phyloP scores from a whole-genome alignment of 2,888 invertebrate species.

The Clepsis dumicolana region DNA sequence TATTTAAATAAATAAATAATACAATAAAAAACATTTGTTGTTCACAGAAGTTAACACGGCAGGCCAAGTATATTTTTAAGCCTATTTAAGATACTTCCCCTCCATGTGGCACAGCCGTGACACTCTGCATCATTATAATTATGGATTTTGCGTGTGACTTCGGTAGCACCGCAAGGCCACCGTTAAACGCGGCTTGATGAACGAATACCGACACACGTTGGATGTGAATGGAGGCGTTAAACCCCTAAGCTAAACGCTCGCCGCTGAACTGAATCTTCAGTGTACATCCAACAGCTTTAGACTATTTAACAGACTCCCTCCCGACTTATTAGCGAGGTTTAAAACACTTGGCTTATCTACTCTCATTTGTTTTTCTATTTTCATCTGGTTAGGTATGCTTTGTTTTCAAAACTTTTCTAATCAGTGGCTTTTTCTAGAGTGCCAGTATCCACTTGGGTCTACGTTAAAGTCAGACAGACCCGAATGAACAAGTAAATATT shows the following conservation, averaged over 20 bases:
- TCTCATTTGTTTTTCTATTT: slow-evolving; percentile 5
- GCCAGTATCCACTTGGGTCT: not conserved
- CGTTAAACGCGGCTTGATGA: slow-evolving; percentile 30
- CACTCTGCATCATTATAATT: no score
- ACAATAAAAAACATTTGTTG: no score
- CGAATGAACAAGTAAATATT: not conserved
- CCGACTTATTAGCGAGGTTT: slow-evolving; percentile 4
- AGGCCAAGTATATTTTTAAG: no score
- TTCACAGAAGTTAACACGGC: no score
- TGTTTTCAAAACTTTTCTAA: slow-evolving; percentile 6
- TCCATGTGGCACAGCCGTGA: no score
- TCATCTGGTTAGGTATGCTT: not conserved
- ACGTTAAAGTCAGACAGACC: not conserved
- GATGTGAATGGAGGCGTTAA: slow-evolving; percentile 34
- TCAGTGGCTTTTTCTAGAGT: not conserved
- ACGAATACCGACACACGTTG: slow-evolving; percentile 36
- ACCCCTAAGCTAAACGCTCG: slow-evolving; percentile 17
- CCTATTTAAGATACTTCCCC: no score
- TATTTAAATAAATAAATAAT: no score
- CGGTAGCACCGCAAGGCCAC: slow-evolving; percentile 18
- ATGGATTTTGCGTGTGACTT: not conserved
- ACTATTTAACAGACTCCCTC: slow-evolving; percentile 6
- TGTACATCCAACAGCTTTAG: not conserved
- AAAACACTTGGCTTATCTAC: not conserved
- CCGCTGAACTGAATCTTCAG: slow-evolving; percentile 1